Conservation (phyloP, 2,797 vertebrate genomes). For the Eospalax fontanierii region DNA sequence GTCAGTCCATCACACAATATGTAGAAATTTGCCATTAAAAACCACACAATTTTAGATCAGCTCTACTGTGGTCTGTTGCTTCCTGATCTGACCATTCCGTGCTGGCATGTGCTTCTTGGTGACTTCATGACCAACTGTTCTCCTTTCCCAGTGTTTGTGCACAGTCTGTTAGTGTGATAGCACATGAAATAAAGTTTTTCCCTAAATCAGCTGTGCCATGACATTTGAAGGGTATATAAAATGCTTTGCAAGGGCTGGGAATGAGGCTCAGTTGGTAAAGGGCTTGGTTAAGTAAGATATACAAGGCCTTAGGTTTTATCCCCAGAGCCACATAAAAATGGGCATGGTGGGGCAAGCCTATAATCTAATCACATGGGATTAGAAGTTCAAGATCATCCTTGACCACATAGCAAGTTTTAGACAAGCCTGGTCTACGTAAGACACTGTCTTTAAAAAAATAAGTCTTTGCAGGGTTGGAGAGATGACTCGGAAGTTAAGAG, state of each 20-base stretch:
- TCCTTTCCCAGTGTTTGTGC: neutral
- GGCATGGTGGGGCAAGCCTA: neutral
- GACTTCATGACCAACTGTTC: neutral
- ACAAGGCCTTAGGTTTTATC: neutral
- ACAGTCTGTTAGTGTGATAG: neutral
- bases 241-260: neutral
- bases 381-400: neutral
- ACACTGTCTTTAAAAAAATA: neutral
- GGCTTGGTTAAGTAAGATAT: neutral
- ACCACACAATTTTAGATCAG: neutral
- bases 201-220: neutral
- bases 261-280: neutral
- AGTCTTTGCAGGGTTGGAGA: neutral
- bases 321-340: neutral
- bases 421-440: neutral
- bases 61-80: neutral
- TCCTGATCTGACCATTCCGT: neutral
- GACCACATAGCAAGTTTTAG: neutral
- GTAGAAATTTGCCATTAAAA: neutral
- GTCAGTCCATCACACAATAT: too few relatives aligned
- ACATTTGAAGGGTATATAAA: neutral
- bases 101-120: neutral
- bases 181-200: constrained; percentile 1
- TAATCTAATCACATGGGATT: neutral
- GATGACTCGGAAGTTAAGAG: too few relatives aligned